Conservation (phyloP, 2,888 invertebrate species). For the Frankliniella fusca region DNA sequence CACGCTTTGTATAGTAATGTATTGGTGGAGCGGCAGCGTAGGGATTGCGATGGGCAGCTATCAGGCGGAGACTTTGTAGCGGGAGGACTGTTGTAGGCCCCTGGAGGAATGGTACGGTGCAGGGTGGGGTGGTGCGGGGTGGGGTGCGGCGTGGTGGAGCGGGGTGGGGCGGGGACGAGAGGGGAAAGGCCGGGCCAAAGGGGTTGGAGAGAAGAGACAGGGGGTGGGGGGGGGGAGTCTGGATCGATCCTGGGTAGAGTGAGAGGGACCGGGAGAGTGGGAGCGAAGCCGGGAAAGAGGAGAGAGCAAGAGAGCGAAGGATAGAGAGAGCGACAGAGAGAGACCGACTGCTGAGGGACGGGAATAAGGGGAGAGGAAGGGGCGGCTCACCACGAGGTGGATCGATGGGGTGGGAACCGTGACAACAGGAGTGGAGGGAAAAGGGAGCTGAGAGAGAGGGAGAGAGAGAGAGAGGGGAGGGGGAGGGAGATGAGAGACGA, state of each 20-base stretch:
- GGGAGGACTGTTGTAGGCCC: no score
- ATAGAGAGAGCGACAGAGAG: neutral
- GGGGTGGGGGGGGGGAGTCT: neutral
- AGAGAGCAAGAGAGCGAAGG: neutral
- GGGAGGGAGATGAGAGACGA: conserved; percentile 27
- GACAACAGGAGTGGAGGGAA: neutral
- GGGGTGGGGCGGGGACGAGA: no score
- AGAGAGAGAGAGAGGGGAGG: conserved; percentile 27
- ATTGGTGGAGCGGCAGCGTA: no score
- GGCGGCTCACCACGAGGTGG: neutral
- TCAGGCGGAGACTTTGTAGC: no score
- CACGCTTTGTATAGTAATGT: no score
- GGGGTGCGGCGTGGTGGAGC: no score
- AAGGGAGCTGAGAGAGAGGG: conserved; percentile 8
- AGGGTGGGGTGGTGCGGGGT: no score
- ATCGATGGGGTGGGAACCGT: conserved; percentile 5
- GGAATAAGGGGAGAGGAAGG: conserved; percentile 4
- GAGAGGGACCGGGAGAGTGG: neutral
- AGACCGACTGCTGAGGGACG: neutral
- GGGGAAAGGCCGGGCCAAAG: no score
- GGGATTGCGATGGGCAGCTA: no score
- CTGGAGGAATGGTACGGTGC: no score
- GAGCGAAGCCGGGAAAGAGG: neutral
- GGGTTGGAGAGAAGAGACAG: neutral
- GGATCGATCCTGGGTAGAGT: conserved; percentile 1